These are phyloP conservation scores for Arothron firmamentum DNA, from an alignment of 2,113 vertebrate genomes.

Conservation along the genomic window DNA sequence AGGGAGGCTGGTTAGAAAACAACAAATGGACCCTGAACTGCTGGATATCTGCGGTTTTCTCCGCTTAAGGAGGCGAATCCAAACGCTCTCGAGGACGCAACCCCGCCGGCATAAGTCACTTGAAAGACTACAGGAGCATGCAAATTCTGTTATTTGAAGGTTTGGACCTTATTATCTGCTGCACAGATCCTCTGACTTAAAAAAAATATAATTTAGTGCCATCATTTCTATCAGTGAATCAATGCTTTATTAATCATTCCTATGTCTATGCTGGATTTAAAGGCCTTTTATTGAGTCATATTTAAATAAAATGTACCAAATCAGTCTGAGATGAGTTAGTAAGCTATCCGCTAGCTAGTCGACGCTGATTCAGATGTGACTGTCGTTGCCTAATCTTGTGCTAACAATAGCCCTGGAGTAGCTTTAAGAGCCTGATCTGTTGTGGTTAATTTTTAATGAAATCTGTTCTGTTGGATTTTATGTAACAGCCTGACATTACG, in stretches of 20 bases:
- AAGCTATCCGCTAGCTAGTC: neutral
- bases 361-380: neutral
- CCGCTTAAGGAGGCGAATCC: slow-evolving; percentile 41
- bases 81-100: neutral
- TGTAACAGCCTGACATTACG: neutral
- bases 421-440: neutral
- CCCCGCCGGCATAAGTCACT: slow-evolving; percentile 14
- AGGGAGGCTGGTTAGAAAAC: slow-evolving; percentile 44
- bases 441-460: neutral
- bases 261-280: too few species aligned
- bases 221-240: too few species aligned
- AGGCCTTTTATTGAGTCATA: too few species aligned
- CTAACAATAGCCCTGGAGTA: neutral
- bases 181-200: too few species aligned
- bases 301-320: neutral
- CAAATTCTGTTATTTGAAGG: slow-evolving; percentile 11
- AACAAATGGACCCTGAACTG: slow-evolving; percentile 63
- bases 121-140: slow-evolving; percentile 8
- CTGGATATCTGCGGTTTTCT: slow-evolving; percentile 59
- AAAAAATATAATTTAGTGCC: too few species aligned
- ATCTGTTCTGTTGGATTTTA: neutral
- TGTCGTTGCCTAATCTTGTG: neutral
- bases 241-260: too few species aligned
- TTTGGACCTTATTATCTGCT: neutral
- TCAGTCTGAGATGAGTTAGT: neutral